These are phyloP conservation scores for Limnothrissa miodon DNA, from an alignment of 2,113 vertebrate species.

Conservation along the genomic window DNA sequence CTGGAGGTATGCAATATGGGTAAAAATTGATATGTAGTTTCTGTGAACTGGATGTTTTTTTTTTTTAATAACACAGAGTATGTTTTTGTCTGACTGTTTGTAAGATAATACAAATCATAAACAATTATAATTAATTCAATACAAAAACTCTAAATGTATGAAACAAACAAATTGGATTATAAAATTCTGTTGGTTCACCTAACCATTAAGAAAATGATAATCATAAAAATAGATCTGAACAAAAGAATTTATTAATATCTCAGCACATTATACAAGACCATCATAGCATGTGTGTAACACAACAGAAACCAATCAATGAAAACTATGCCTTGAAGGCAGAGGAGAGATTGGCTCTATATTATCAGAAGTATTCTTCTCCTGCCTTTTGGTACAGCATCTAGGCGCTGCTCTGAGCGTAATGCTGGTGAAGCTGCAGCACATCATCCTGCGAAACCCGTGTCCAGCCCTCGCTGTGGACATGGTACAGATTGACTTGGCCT, in stretches of 20 bases:
- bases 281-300: background rate
- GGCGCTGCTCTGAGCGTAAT: slow-evolving; percentile 59
- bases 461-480: slow-evolving; percentile 83
- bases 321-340: background rate
- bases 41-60: background rate
- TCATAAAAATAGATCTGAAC: background rate
- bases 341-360: background rate
- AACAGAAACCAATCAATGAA: slow-evolving; percentile 9
- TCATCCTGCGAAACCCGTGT: slow-evolving; percentile 80
- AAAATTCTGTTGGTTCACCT: background rate
- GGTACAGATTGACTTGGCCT: slow-evolving; percentile 88
- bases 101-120: background rate
- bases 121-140: background rate
- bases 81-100: background rate
- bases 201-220: background rate
- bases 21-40: background rate
- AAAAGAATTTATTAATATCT: slow-evolving; percentile 11
- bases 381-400: background rate
- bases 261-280: background rate
- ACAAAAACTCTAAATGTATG: background rate
- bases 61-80: background rate
- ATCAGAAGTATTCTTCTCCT: background rate
- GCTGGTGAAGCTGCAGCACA: slow-evolving; percentile 76
- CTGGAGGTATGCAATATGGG: background rate
- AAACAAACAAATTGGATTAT: background rate